Evolutionary conservation across 2,888 invertebrate species (phyloP).

Genomic region (Drosophila algonquin): DNA sequence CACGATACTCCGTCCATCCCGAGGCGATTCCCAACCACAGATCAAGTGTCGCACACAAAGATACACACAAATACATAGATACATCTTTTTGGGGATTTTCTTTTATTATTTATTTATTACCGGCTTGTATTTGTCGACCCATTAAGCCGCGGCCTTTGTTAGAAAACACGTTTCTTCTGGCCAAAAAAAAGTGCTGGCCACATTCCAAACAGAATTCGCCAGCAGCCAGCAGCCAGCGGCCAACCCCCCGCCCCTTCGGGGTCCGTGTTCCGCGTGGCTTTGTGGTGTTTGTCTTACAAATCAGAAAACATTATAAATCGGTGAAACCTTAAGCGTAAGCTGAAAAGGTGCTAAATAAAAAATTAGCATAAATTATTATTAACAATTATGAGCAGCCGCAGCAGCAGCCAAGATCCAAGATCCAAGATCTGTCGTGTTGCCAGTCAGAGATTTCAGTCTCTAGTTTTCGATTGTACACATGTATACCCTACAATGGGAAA

Average conservation of each 20-base stretch:
- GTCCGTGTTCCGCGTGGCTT: background rate
- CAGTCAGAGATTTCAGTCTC: background rate
- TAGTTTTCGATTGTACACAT: background rate
- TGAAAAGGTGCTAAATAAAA: constrained; percentile 65
- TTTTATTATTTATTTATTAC: constrained; percentile 77
- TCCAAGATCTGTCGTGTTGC: constrained; percentile 20
- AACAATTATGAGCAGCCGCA: constrained; percentile 60
- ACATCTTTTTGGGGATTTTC: constrained; percentile 73
- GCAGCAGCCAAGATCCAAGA: constrained; percentile 9
- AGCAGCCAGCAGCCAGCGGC: constrained; percentile 32
- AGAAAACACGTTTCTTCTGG: constrained; percentile 70
- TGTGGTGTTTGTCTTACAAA: constrained; percentile 72
- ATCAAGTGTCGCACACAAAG: constrained; percentile 56
- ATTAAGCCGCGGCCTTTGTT: constrained; percentile 69
- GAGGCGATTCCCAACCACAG: constrained; percentile 52
- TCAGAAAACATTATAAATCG: constrained; percentile 72
- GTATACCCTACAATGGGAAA: background rate
- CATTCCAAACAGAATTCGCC: constrained; percentile 74
- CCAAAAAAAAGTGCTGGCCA: constrained; percentile 17
- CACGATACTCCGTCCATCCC: constrained; percentile 13
- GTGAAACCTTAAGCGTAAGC: constrained; percentile 55
- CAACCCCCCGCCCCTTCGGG: background rate
- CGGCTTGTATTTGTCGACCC: constrained; percentile 73
- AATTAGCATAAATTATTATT: constrained; percentile 73
- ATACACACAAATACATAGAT: background rate